These are phyloP conservation scores for Microchirus variegatus DNA, from an alignment of 2,797 vertebrate genomes.

Conservation along the genomic window DNA sequence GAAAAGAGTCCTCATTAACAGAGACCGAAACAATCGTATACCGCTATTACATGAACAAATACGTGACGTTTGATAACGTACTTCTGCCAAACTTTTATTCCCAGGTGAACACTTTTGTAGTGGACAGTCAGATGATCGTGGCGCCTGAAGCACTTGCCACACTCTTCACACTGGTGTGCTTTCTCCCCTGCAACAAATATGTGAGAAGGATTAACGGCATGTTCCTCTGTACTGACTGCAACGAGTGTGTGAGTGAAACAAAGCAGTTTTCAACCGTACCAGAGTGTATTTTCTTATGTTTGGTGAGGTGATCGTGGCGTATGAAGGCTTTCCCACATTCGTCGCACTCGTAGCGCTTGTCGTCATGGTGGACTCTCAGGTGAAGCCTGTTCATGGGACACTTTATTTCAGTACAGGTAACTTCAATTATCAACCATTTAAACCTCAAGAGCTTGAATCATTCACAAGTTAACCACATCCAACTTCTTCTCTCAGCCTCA, in stretches of 20 bases:
- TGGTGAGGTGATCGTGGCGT: slow-evolving; percentile 96
- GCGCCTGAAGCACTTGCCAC: slow-evolving; percentile 96
- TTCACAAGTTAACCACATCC: not conserved
- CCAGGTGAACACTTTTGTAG: slow-evolving; percentile 95
- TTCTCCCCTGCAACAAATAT: slow-evolving; percentile 87
- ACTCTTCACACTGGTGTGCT: slow-evolving; percentile 98
- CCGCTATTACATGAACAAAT: not conserved
- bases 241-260: not conserved
- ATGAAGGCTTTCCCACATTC: slow-evolving; percentile 98
- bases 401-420: not conserved
- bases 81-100: slow-evolving; percentile 99
- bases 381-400: slow-evolving; percentile 84
- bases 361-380: slow-evolving; percentile 94
- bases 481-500: not conserved
- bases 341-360: slow-evolving; percentile 96
- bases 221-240: too few species aligned
- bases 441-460: not conserved
- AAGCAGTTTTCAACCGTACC: slow-evolving; percentile 75
- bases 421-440: not conserved
- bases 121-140: slow-evolving; percentile 97
- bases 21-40: slow-evolving; percentile 1
- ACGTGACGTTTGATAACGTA: slow-evolving; percentile 66
- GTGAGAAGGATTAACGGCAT: not conserved
- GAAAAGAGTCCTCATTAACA: slow-evolving; percentile 21
- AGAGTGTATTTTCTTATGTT: slow-evolving; percentile 98